These are phyloP conservation scores for Sciurus niger DNA, from an alignment of 2,113 vertebrate species.

Conservation along the genomic window DNA sequence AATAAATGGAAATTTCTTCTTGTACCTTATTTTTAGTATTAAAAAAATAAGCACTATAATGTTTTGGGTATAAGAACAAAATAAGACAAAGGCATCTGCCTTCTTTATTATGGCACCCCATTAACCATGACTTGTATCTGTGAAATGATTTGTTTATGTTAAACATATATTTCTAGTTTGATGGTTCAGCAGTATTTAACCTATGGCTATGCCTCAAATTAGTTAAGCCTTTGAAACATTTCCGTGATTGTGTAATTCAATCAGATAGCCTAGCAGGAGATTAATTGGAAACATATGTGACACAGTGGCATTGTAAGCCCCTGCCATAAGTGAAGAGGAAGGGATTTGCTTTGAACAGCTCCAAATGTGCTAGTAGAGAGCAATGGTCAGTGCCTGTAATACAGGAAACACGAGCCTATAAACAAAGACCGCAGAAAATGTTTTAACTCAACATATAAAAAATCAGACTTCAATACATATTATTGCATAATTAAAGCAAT, in stretches of 20 bases:
- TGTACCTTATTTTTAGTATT: constrained; percentile 75
- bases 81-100: constrained; percentile 61
- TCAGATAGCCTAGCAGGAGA: constrained; percentile 76
- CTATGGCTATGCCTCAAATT: constrained; percentile 70
- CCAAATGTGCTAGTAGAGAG: not conserved
- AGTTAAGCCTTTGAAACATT: constrained; percentile 74
- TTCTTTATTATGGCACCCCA: not conserved
- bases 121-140: constrained; percentile 47
- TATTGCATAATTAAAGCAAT: constrained; percentile 21
- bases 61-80: constrained; percentile 65
- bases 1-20: constrained; percentile 77
- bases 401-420: fast-evolving
- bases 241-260: constrained; percentile 63
- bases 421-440: not conserved
- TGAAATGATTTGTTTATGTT: constrained; percentile 76
- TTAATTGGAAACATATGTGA: constrained; percentile 78
- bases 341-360: not conserved
- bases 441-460: not conserved
- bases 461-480: not conserved
- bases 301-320: not conserved
- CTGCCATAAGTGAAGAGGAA: not conserved
- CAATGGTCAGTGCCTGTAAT: not conserved
- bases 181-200: constrained; percentile 72
- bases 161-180: constrained; percentile 62
- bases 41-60: constrained; percentile 60